Base-by-base conservation (phyloP, 2,888 invertebrate species). In the Sphinx pinastri region DNA sequence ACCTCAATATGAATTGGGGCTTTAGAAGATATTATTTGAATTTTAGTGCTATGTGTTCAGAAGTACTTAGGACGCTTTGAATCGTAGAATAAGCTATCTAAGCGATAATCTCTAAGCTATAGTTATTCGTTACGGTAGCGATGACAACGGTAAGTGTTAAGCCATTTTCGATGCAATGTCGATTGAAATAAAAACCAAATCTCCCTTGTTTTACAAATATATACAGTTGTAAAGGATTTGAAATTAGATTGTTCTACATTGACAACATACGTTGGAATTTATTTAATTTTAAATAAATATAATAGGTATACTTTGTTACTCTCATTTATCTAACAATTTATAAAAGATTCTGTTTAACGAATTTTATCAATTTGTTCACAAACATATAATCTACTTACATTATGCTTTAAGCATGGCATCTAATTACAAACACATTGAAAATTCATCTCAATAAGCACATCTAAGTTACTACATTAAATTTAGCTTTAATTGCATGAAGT, bases 341-440 rank as follows among this genome's bases (percentile, higher is more conserved):
- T 38, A 63, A 19, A 63, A 16, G 13, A 19, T 63, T 63, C 19
- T 63, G 47, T 47, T 47, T 60, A 60, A 60, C 4, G 60, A 57
- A 57, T 45, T 4, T 45, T 8, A 14, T n/a, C 7, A 38, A n/a
- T 60, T 16, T 47, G n/a, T 45, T 13, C 19, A 77, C 73, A 78
- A 74, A 73, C 66, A 75, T 72, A 74, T 72, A 71, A 74, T 69
- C 72, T 79, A 82, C 71, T 57, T 77, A 75, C 70, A 68, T 71
- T 75, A 78, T 72, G 79, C 81, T 81, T 81, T 77, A 81, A 81
- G 83, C 83, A 71, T 77, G 71, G 74, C 75, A 76, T 71, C 74
- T 75, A 68, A 60, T 55, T 47, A 54, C 14, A 58, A 13, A 47
- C 69, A 54, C 60, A 45, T 19, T 25, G 11, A 63, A 55, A 47